Evolutionary conservation across 2,113 vertebrate genomes (phyloP).

Genomic region (Oryzias woworae): DNA sequence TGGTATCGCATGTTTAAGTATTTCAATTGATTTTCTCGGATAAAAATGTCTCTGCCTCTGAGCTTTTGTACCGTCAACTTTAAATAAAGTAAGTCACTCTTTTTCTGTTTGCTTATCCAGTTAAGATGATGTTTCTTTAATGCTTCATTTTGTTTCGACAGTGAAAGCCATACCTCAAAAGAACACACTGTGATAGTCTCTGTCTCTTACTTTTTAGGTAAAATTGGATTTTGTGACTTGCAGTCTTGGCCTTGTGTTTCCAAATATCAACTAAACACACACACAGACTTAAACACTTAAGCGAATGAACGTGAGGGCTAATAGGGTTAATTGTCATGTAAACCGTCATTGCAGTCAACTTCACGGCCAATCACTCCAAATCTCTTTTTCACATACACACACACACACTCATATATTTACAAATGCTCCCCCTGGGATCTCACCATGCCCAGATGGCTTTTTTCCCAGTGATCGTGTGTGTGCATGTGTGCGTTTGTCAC

Average conservation of each 20-base stretch:
- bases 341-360: constrained; percentile 86
- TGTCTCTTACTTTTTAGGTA: too few relatives aligned
- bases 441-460: constrained; percentile 91
- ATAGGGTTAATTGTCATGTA: constrained; percentile 99
- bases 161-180: too few relatives aligned
- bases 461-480: constrained; percentile 81
- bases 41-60: too few relatives aligned
- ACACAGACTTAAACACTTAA: constrained; percentile 6
- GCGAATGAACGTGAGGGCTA: constrained; percentile 74
- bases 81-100: too few relatives aligned
- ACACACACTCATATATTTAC: constrained; percentile 34
- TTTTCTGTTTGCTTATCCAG: too few relatives aligned
- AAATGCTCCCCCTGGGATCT: constrained; percentile 83
- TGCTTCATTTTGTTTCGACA: too few relatives aligned
- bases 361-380: constrained; percentile 72
- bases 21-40: too few relatives aligned
- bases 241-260: neutral
- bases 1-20: too few relatives aligned
- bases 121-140: too few relatives aligned
- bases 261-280: constrained; percentile 4
- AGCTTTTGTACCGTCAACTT: too few relatives aligned
- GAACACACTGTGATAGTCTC: too few relatives aligned
- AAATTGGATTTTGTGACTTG: too few relatives aligned
- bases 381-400: constrained; percentile 44
- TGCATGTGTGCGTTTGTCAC: constrained; percentile 8